These are phyloP conservation scores for Platorchestia sp. DNA, from an alignment of 1,140 invertebrate genomes.

Conservation along the genomic window DNA sequence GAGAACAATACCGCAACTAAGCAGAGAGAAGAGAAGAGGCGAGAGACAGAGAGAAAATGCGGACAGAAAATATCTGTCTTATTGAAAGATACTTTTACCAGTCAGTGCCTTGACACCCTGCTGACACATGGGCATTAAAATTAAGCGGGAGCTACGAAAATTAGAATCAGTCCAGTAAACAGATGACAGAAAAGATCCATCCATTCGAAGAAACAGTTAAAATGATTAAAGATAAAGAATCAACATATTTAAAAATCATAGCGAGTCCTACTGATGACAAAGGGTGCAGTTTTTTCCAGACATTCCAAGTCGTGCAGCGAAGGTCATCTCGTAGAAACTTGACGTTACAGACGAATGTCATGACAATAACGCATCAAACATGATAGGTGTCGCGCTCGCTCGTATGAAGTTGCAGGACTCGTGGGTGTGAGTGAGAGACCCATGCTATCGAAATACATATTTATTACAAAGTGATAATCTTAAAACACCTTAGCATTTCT, in stretches of 20 bases:
- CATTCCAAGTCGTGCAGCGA: not conserved
- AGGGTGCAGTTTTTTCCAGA: not conserved
- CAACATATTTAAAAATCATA: not conserved
- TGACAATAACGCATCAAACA: not conserved
- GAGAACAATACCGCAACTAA: constrained; percentile 28
- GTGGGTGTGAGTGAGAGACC: constrained; percentile 64
- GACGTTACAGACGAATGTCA: not conserved
- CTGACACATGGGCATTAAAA: not conserved
- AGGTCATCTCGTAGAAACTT: not conserved
- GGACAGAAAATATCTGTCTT: constrained; percentile 54
- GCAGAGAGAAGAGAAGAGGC: constrained; percentile 55
- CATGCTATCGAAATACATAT: constrained; percentile 68
- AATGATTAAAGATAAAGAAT: not conserved
- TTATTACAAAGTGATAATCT: constrained; percentile 68
- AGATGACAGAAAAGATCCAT: not conserved
- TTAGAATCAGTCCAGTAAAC: constrained; percentile 31
- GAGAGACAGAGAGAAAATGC: constrained; percentile 59
- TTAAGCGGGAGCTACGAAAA: not conserved
- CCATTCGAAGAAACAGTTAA: not conserved
- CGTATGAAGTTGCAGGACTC: not conserved
- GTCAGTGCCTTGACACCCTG: constrained; percentile 30
- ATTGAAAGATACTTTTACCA: constrained; percentile 55
- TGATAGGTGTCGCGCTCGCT: not conserved
- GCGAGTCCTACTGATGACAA: not conserved
- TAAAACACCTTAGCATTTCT: constrained; percentile 67